These are phyloP conservation scores for Stegana nigrithorax DNA, from an alignment of 2,888 invertebrate species.

Conservation along the genomic window DNA sequence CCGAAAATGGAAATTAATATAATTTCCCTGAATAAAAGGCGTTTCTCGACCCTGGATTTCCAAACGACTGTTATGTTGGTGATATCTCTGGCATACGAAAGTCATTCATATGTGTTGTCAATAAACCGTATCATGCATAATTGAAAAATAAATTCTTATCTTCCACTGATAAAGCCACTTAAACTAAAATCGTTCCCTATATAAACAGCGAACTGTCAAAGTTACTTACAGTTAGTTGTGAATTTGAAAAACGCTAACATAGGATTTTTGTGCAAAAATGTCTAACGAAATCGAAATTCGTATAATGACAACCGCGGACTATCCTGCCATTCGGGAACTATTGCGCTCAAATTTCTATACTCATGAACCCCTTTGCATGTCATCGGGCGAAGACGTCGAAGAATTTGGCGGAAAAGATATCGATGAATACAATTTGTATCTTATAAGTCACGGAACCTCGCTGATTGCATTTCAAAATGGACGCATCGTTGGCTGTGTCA, in stretches of 20 bases:
- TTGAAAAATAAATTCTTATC: not conserved
- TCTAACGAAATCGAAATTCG: constrained; percentile 28
- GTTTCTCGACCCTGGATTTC: too few species aligned
- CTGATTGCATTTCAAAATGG: constrained; percentile 29
- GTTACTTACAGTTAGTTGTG: not conserved
- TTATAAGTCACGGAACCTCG: constrained; percentile 33
- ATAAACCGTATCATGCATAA: too few species aligned
- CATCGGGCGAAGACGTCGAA: constrained; percentile 26
- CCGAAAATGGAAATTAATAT: too few species aligned
- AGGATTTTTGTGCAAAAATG: constrained; percentile 25
- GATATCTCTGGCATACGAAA: too few species aligned
- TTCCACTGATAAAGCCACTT: too few species aligned
- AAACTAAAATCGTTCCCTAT: too few species aligned
- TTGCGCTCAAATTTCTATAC: constrained; percentile 38
- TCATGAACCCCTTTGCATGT: constrained; percentile 37
- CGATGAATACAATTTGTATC: constrained; percentile 25
- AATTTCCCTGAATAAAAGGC: too few species aligned
- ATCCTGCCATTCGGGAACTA: constrained; percentile 28
- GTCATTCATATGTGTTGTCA: too few species aligned
- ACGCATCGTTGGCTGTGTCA: constrained; percentile 35
- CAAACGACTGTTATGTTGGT: too few species aligned
- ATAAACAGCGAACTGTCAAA: not conserved
- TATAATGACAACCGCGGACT: constrained; percentile 33
- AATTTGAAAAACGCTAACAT: not conserved
- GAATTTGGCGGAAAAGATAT: not conserved